A percentile compares a stretch with the other conserved stretches of the same genome.
Conservation (phyloP, 1,140 invertebrate species). For the Drosophila trapezifrons region DNA sequence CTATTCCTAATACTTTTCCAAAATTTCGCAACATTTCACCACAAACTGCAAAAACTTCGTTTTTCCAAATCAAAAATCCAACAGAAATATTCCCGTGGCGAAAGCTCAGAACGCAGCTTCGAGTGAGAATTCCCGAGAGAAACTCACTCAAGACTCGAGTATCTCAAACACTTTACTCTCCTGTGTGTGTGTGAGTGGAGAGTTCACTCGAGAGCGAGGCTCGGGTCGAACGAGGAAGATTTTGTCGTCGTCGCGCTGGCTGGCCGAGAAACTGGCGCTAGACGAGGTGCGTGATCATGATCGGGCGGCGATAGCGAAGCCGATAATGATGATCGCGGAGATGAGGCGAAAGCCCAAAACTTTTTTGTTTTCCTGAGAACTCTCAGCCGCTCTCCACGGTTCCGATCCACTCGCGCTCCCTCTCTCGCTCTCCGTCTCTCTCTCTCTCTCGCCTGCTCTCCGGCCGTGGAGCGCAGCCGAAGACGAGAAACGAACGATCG, state of each 20-base stretch:
- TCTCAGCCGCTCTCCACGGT: slow-evolving; percentile 3
- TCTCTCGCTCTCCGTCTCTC: neutral
- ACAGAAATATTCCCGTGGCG: slow-evolving; percentile 2
- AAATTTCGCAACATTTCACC: neutral
- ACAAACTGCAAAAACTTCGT: neutral
- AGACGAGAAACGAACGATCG: slow-evolving; percentile 18
- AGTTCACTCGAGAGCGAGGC: slow-evolving; percentile 27
- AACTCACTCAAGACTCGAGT: slow-evolving; percentile 12
- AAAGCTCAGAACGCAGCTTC: slow-evolving; percentile 8
- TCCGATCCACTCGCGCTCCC: slow-evolving; percentile 6
- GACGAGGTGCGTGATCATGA: slow-evolving; percentile 45
- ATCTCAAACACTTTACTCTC: too few species aligned
- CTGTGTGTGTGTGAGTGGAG: neutral
- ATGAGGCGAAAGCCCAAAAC: slow-evolving; percentile 40
- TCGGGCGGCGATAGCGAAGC: slow-evolving; percentile 29
- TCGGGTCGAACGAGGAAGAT: slow-evolving; percentile 32
- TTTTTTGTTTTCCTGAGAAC: slow-evolving; percentile 12
- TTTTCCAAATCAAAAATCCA: neutral
- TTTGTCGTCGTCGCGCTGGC: slow-evolving; percentile 48
- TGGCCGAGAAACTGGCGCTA: slow-evolving; percentile 54
- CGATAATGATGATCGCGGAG: slow-evolving; percentile 39
- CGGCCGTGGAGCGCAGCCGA: neutral
- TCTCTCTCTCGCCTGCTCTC: slow-evolving; percentile 9
- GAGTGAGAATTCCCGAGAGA: neutral
- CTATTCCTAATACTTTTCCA: neutral